A percentile compares a stretch with the other conserved stretches of the same genome.
phyloP scores from a whole-genome alignment of 2,113 vertebrate genomes.

The Odontesthes bonariensis region DNA sequence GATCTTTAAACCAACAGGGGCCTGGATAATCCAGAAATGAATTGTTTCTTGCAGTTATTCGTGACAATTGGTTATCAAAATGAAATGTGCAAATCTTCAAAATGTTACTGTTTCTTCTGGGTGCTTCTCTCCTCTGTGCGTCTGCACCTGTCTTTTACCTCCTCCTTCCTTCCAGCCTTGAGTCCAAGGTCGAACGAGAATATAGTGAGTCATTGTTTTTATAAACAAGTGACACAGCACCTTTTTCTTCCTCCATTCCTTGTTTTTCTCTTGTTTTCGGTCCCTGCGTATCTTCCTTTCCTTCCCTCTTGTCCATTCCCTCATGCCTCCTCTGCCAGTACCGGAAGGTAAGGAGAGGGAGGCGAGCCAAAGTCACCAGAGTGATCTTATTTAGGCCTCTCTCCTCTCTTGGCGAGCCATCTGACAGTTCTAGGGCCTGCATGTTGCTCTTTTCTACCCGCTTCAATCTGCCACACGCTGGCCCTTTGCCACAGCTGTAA shows the following conservation, averaged over 20 bases:
- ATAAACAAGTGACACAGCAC: conserved; percentile 56
- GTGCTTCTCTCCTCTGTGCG: neutral
- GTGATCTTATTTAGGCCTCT: conserved; percentile 60
- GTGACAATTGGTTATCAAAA: too few relatives aligned
- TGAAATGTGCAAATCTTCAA: neutral
- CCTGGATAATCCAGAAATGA: too few relatives aligned
- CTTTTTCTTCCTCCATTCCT: neutral
- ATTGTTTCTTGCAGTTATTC: too few relatives aligned
- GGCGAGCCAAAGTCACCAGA: conserved; percentile 56
- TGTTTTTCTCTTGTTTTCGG: conserved; percentile 28
- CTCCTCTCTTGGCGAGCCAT: conserved; percentile 57
- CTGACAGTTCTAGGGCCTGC: conserved; percentile 51
- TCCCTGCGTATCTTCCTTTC: conserved; percentile 7
- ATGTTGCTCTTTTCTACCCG: conserved; percentile 69
- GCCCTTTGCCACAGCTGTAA: conserved; percentile 71
- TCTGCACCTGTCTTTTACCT: neutral
- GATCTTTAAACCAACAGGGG: too few relatives aligned
- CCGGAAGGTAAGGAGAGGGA: conserved; percentile 27
- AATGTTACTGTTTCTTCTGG: neutral
- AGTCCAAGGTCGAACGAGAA: conserved; percentile 51
- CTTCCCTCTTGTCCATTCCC: neutral
- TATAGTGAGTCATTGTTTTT: conserved; percentile 59
- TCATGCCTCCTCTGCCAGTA: neutral
- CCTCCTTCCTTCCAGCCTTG: neutral
- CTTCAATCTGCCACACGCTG: conserved; percentile 72